These are phyloP conservation scores for Cebidichthys violaceus DNA, from an alignment of 2,113 vertebrate genomes.

Conservation along the genomic window DNA sequence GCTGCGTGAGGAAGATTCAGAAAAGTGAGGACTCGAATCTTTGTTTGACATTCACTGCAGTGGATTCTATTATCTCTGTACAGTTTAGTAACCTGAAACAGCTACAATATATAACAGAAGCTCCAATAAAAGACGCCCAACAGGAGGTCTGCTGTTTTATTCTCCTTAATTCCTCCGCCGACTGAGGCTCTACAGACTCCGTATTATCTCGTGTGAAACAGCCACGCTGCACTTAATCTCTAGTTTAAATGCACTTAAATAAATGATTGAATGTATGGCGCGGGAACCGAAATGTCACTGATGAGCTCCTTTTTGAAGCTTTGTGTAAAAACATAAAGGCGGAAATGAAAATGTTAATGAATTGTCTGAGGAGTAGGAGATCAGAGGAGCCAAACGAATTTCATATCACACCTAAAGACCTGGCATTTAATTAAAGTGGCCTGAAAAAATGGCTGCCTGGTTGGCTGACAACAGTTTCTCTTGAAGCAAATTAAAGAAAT, in stretches of 20 bases:
- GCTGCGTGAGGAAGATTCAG: neutral
- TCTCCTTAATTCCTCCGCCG: slow-evolving; percentile 46
- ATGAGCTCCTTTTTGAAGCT: slow-evolving; percentile 75
- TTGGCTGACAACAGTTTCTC: slow-evolving; percentile 80
- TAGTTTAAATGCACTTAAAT: slow-evolving; percentile 74
- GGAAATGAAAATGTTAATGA: slow-evolving; percentile 78
- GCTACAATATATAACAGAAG: slow-evolving; percentile 37
- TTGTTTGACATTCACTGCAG: slow-evolving; percentile 25
- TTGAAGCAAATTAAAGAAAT: slow-evolving; percentile 84
- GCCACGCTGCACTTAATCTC: slow-evolving; percentile 70
- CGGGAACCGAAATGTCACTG: slow-evolving; percentile 72
- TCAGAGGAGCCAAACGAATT: slow-evolving; percentile 81
- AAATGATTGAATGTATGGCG: slow-evolving; percentile 70
- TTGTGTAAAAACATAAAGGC: slow-evolving; percentile 75
- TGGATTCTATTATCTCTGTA: slow-evolving; percentile 36
- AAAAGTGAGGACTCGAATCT: slow-evolving; percentile 4
- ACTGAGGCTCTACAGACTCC: slow-evolving; percentile 42
- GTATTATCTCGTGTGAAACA: slow-evolving; percentile 74
- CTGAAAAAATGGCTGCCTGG: slow-evolving; percentile 78
- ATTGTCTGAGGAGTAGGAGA: slow-evolving; percentile 78
- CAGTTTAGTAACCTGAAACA: slow-evolving; percentile 40
- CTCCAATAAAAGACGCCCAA: slow-evolving; percentile 26
- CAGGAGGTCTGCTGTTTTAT: slow-evolving; percentile 43
- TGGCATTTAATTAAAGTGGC: slow-evolving; percentile 83
- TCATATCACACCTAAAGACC: slow-evolving; percentile 84